Evolutionary conservation across 2,113 vertebrate species (phyloP).

Genomic region (Daboia siamensis): DNA sequence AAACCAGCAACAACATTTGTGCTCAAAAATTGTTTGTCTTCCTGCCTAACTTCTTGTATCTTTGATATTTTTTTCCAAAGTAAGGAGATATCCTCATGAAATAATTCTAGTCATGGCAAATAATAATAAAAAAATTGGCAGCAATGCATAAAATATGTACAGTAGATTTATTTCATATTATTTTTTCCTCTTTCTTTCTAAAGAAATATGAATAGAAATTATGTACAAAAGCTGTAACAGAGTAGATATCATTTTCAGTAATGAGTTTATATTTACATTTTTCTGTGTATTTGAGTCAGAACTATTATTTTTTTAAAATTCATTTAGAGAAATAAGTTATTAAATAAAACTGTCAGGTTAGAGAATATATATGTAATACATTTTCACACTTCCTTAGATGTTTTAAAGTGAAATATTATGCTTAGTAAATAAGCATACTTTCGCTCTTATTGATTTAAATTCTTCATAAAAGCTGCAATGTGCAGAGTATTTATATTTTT

Average conservation of each 20-base stretch:
- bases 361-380: neutral
- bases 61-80: neutral
- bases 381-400: neutral
- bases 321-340: neutral
- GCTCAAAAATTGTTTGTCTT: neutral
- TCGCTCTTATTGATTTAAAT: neutral
- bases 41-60: neutral
- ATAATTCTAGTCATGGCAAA: neutral
- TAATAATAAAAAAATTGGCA: neutral
- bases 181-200: neutral
- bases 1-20: neutral
- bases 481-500: neutral
- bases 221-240: neutral
- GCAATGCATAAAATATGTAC: neutral
- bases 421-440: neutral
- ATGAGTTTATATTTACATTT: neutral
- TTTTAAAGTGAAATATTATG: neutral
- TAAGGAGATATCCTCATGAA: neutral
- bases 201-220: neutral
- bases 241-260: neutral
- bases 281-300: neutral
- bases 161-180: neutral
- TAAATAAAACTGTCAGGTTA: neutral
- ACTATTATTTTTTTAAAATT: neutral
- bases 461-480: neutral